Percentiles rank a stretch among this genome's conserved stretches.
These are phyloP conservation scores for Drosophila albomicans DNA, from an alignment of 1,140 invertebrate genomes.

Conservation along the genomic window DNA sequence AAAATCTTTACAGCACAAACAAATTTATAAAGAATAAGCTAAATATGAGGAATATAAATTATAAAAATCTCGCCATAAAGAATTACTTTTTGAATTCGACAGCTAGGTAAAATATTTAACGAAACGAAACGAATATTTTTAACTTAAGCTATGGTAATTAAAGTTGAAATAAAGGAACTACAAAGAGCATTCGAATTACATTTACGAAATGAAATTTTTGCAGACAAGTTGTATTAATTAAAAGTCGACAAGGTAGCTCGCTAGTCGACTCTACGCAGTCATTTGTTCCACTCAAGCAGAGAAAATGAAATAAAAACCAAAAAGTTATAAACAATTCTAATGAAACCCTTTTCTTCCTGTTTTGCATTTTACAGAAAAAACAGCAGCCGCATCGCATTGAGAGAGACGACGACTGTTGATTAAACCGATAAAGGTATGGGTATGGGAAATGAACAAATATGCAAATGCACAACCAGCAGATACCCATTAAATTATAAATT, in stretches of 20 bases:
- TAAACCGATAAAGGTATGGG: slow-evolving; percentile 76
- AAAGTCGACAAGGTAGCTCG: background rate
- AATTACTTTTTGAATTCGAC: no score
- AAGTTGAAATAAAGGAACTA: no score
- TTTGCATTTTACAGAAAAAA: slow-evolving; percentile 20
- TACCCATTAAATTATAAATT: slow-evolving; percentile 16
- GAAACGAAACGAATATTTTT: no score
- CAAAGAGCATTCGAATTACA: no score
- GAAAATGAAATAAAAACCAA: slow-evolving; percentile 35
- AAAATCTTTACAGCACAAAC: no score
- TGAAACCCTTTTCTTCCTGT: slow-evolving; percentile 68
- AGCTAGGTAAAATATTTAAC: no score
- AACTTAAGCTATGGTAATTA: no score
- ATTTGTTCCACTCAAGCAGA: background rate
- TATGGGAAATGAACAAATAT: background rate
- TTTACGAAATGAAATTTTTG: no score
- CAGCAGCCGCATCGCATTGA: slow-evolving; percentile 34
- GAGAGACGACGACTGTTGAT: slow-evolving; percentile 62
- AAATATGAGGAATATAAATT: no score
- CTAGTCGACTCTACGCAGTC: background rate
- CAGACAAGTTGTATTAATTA: background rate
- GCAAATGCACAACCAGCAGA: slow-evolving; percentile 5
- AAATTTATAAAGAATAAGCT: no score
- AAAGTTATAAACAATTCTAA: slow-evolving; percentile 76
- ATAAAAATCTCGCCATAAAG: no score